A percentile compares a stretch with the other conserved stretches of the same genome.
These are phyloP conservation scores for Crossocerus cetratus DNA, from an alignment of 2,888 invertebrate species.

Conservation along the genomic window DNA sequence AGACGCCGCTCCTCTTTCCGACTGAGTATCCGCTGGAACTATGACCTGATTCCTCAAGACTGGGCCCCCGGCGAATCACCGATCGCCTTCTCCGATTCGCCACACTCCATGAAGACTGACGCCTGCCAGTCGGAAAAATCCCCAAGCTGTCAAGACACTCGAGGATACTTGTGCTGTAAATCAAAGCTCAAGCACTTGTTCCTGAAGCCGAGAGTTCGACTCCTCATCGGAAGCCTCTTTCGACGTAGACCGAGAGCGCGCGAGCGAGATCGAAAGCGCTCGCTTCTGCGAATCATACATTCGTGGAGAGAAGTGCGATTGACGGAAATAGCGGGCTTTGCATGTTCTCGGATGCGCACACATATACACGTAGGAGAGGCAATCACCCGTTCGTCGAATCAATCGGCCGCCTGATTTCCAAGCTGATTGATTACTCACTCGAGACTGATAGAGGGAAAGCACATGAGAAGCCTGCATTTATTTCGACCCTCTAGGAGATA, in stretches of 20 bases:
- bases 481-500: conserved; percentile 19
- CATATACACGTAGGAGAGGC: not conserved
- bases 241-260: not conserved
- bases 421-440: conserved; percentile 2
- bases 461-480: conserved; percentile 38
- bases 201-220: not conserved
- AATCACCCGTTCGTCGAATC: not conserved
- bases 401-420: not conserved
- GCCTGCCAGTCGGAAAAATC: conserved; percentile 22
- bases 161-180: conserved; percentile 6
- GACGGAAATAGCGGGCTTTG: conserved; percentile 22
- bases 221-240: not conserved
- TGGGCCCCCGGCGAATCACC: conserved; percentile 33
- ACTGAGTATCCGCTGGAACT: conserved; percentile 32
- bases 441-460: not conserved
- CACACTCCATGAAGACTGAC: conserved; percentile 51
- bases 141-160: not conserved
- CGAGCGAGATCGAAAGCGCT: not conserved
- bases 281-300: conserved; percentile 6
- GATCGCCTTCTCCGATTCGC: conserved; percentile 16
- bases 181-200: conserved; percentile 11
- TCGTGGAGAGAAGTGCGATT: conserved; percentile 22
- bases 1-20: conserved; percentile 26
- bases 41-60: conserved; percentile 53
- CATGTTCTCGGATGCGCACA: conserved; percentile 7